A percentile compares a stretch with the other conserved stretches of the same genome.
Conservation (phyloP, 2,113 vertebrate genomes). For the Toxostoma redivivum region DNA sequence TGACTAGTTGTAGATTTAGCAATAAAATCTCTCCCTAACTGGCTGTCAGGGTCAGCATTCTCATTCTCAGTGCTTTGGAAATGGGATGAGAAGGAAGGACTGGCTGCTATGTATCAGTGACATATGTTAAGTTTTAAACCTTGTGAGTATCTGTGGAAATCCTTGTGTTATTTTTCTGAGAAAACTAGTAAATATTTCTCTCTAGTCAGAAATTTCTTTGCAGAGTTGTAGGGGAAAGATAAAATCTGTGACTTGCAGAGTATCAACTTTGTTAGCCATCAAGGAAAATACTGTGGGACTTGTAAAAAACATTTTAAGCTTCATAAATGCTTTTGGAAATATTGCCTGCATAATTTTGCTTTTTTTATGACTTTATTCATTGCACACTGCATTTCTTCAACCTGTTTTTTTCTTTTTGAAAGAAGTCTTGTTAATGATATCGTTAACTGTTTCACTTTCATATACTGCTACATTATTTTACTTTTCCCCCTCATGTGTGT, state of each 20-base stretch:
- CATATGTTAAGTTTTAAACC: neutral
- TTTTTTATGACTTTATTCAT: slow-evolving; percentile 40
- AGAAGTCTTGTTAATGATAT: neutral
- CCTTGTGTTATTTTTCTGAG: neutral
- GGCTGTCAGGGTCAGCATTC: neutral
- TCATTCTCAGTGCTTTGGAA: neutral
- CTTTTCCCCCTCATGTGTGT: neutral
- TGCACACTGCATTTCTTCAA: slow-evolving; percentile 22
- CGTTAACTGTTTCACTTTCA: neutral
- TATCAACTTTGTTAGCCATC: neutral
- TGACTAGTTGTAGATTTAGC: neutral
- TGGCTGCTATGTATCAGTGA: neutral
- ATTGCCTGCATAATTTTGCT: slow-evolving; percentile 24
- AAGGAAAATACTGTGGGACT: neutral
- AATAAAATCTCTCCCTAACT: neutral
- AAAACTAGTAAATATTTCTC: neutral
- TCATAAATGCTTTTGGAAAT: slow-evolving; percentile 28
- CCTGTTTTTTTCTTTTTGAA: neutral
- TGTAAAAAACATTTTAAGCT: neutral
- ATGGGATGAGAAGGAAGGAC: neutral
- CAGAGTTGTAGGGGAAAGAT: neutral
- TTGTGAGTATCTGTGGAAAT: neutral
- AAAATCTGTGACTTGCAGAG: neutral
- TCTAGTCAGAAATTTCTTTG: neutral
- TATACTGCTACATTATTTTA: neutral